Evolutionary conservation across 2,888 invertebrate species (phyloP).

Genomic region (Plagodis dolabraria): DNA sequence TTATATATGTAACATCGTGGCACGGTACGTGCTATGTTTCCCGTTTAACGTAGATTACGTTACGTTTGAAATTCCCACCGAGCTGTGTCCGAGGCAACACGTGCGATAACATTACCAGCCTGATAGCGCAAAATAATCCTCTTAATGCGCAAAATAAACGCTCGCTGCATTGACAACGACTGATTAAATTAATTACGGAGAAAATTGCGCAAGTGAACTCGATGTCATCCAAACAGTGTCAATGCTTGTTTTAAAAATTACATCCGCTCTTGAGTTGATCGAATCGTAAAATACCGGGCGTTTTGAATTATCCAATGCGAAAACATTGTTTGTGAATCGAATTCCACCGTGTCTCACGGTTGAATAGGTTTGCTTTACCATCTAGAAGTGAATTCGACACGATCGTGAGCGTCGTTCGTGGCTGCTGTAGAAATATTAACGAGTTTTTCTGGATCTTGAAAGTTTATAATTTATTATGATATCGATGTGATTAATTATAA

Average conservation of each 20-base stretch:
- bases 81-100: conserved; percentile 41
- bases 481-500: too few relatives aligned
- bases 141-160: conserved; percentile 55
- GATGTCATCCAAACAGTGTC: conserved; percentile 3
- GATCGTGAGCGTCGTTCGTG: background rate
- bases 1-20: background rate
- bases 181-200: conserved; percentile 50
- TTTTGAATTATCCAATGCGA: background rate
- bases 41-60: conserved; percentile 16
- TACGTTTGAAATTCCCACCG: background rate
- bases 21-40: conserved; percentile 13
- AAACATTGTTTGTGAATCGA: conserved; percentile 1
- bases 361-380: background rate
- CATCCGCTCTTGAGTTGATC: conserved; percentile 11
- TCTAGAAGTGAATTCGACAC: background rate
- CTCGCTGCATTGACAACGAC: conserved; percentile 48
- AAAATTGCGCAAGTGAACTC: conserved; percentile 38
- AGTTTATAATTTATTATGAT: too few relatives aligned
- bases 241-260: conserved; percentile 32
- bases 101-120: conserved; percentile 52
- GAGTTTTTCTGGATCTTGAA: background rate
- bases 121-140: conserved; percentile 57
- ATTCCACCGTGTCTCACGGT: background rate
- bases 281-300: conserved; percentile 2
- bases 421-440: background rate